Conservation (phyloP, 2,113 vertebrate species). For the Triplophysa siluroides region DNA sequence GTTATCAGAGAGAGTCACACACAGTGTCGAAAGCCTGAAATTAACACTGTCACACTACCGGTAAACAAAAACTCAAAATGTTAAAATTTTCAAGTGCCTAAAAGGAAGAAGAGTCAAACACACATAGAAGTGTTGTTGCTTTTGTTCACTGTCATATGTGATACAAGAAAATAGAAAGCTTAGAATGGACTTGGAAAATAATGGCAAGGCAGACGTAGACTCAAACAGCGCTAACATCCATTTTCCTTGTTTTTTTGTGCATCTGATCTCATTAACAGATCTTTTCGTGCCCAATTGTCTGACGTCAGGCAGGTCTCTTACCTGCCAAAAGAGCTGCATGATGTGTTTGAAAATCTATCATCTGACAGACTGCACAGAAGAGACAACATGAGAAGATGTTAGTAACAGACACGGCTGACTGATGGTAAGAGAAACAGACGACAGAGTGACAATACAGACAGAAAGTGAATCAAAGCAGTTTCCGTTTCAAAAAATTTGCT, state of each 20-base stretch:
- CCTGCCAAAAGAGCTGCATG: conserved; percentile 73
- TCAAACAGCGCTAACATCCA: too few relatives aligned
- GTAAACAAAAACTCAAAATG: conserved; percentile 5
- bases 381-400: conserved; percentile 52
- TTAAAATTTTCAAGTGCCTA: neutral
- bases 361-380: conserved; percentile 72
- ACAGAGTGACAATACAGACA: conserved; percentile 28
- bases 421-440: conserved; percentile 10
- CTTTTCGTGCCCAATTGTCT: too few relatives aligned
- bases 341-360: conserved; percentile 64
- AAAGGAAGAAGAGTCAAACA: neutral
- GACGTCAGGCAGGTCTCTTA: conserved; percentile 60
- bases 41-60: neutral
- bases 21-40: neutral
- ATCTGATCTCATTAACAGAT: neutral
- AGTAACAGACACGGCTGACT: conserved; percentile 46
- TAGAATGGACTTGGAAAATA: too few relatives aligned
- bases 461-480: conserved; percentile 44
- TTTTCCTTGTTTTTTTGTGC: neutral
- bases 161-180: neutral
- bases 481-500: neutral
- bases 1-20: neutral
- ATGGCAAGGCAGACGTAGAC: neutral
- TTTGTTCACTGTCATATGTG: neutral
- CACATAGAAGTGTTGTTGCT: neutral